These are phyloP conservation scores for Psophia crepitans DNA, from an alignment of 2,113 vertebrate genomes.

Conservation along the genomic window DNA sequence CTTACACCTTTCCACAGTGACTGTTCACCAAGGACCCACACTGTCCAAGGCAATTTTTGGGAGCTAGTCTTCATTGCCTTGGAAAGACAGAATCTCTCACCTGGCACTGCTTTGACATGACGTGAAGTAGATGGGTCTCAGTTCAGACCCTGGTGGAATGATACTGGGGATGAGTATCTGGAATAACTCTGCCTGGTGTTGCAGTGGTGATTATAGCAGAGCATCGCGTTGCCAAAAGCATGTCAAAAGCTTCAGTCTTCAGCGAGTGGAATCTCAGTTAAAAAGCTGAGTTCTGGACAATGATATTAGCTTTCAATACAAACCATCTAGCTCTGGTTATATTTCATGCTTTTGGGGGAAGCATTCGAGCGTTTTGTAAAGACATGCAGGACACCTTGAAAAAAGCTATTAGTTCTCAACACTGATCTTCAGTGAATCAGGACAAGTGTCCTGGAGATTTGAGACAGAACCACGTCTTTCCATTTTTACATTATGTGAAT, in stretches of 20 bases:
- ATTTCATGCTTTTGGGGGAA: not conserved
- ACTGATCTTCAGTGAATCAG: not conserved
- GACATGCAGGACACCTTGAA: not conserved
- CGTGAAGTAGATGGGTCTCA: not conserved
- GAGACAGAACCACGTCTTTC: not conserved
- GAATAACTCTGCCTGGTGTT: not conserved
- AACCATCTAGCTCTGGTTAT: not conserved
- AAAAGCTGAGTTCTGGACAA: not conserved
- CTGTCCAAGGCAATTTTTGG: not conserved
- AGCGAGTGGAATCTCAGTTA: not conserved
- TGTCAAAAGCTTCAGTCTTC: not conserved
- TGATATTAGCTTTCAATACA: not conserved
- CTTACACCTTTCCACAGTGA: fast-evolving
- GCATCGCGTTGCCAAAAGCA: not conserved
- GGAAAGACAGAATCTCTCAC: not conserved
- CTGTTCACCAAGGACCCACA: not conserved
- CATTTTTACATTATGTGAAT: not conserved
- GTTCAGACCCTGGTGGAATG: not conserved
- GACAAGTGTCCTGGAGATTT: not conserved
- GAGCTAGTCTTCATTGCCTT: not conserved
- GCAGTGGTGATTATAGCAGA: not conserved
- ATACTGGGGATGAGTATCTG: not conserved
- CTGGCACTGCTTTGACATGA: not conserved
- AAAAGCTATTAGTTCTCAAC: not conserved
- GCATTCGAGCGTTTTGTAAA: not conserved